Base-by-base conservation (phyloP, 2,113 vertebrate genomes). In the Genyomyrus donnyi region DNA sequence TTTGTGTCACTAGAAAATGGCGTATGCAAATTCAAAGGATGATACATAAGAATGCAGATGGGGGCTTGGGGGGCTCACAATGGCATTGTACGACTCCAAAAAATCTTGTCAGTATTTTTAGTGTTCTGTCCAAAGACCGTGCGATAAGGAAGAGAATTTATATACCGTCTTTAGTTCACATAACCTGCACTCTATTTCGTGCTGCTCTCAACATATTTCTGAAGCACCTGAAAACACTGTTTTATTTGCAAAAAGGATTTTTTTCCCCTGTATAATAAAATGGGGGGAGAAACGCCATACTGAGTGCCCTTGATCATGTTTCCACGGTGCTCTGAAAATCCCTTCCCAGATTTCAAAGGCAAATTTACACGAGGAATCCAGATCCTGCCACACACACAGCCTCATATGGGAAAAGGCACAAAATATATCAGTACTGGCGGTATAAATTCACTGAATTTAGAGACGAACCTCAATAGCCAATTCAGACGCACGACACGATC, bases 51-150 rank as follows among this genome's bases (percentile, higher is more conserved):
- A 90, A 90, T 89, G 74, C 88, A 91, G 90, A 52, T 13, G 53
- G 8, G 52, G 87, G 19, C 21, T 7, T 90, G 56, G 31, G 39
- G 2, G 19, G 24, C 6, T 93, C 52, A 91, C 89, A 89, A 90
- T 46, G 66, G 74, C 0, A 88, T 84, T 88, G 66, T 77, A 48
- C 50, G 17, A 89, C 92, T 24, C 90, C 90, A 93, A 90, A 89
- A 93, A 90, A 94, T 93, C 88, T 85, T 90, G 94, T 91, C 92
- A 58, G 70, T 49, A 80, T 92, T 93, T 92, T 90, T 92, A 48
- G 88, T 74, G 31, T 53, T 3, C 27, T 87, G n/a, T 39, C 31
- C 17, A 56, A 56, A 35, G 27, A 24, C 85, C 2, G 27, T 52
- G 13, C 3, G 17, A 87, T 35, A 56, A 52, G 15, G 24, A 86